Evolutionary conservation across 2,797 vertebrate genomes (phyloP).

Genomic region (Cyprinodon diabolis): DNA sequence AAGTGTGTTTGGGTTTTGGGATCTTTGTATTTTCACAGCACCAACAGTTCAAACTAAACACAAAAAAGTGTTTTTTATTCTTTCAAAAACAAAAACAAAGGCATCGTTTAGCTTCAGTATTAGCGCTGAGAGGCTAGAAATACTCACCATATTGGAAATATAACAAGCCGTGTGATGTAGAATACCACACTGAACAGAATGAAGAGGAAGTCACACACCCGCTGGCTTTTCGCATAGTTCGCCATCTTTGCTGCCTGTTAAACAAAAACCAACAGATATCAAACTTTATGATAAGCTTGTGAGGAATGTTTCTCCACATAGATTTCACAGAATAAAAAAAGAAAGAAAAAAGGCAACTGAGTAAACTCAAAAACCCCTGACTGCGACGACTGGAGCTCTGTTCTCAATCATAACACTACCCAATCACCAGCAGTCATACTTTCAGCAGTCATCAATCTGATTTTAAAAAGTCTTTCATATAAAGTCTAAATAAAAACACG

Average conservation of each 20-base stretch:
- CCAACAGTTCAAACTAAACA: not conserved
- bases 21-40: too few species aligned
- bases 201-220: conserved; percentile 91
- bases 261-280: conserved; percentile 31
- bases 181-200: conserved; percentile 89
- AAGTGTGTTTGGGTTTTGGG: too few species aligned
- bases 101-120: not conserved
- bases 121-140: not conserved
- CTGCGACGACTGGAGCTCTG: too few species aligned
- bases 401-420: too few species aligned
- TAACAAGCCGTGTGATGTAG: conserved; percentile 89
- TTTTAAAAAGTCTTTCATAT: too few species aligned
- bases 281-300: not conserved
- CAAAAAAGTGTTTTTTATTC: not conserved
- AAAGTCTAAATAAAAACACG: not conserved
- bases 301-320: not conserved
- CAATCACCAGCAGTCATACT: too few species aligned
- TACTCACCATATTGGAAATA: conserved; percentile 83
- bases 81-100: not conserved
- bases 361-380: too few species aligned
- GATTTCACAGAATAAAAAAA: not conserved
- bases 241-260: conserved; percentile 92
- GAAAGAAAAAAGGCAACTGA: too few species aligned
- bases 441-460: too few species aligned
- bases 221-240: conserved; percentile 96